phyloP scores from a whole-genome alignment of 2,888 invertebrate genomes.

The Heliconius ethilla region DNA sequence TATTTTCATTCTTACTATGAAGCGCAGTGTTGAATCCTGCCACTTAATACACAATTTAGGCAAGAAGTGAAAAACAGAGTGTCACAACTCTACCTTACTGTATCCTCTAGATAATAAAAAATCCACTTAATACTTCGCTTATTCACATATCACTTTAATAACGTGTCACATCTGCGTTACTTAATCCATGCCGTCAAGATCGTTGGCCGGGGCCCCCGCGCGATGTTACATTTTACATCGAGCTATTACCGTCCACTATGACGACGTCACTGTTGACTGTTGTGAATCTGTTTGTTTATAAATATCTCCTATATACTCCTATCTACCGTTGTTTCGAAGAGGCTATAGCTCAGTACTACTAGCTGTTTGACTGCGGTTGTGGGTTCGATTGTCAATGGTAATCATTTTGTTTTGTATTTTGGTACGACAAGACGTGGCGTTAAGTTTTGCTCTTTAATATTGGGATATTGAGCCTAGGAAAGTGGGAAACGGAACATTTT shows the following conservation, averaged over 20 bases:
- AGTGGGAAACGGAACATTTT: no score
- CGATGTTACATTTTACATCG: slow-evolving; percentile 42
- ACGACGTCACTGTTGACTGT: slow-evolving; percentile 15
- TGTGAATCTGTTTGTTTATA: slow-evolving; percentile 20
- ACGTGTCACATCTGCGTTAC: slow-evolving; percentile 47
- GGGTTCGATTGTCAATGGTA: neutral
- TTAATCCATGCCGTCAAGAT: slow-evolving; percentile 59
- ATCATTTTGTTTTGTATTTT: no score
- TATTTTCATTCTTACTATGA: neutral
- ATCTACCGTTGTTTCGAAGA: neutral
- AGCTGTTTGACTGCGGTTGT: neutral
- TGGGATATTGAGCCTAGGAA: no score
- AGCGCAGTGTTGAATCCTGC: neutral
- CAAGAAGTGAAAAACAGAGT: neutral
- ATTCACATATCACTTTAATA: neutral
- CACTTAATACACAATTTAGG: neutral
- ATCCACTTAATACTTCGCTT: neutral
- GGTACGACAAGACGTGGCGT: no score
- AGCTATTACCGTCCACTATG: slow-evolving; percentile 15
- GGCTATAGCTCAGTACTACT: neutral
- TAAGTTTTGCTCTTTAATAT: no score
- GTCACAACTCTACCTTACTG: neutral
- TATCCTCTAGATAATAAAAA: neutral
- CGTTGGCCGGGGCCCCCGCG: slow-evolving; percentile 62
- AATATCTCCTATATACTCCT: slow-evolving; percentile 1